These are phyloP conservation scores for Hylyphantes graminicola DNA, from an alignment of 1,140 invertebrate genomes.

Conservation along the genomic window DNA sequence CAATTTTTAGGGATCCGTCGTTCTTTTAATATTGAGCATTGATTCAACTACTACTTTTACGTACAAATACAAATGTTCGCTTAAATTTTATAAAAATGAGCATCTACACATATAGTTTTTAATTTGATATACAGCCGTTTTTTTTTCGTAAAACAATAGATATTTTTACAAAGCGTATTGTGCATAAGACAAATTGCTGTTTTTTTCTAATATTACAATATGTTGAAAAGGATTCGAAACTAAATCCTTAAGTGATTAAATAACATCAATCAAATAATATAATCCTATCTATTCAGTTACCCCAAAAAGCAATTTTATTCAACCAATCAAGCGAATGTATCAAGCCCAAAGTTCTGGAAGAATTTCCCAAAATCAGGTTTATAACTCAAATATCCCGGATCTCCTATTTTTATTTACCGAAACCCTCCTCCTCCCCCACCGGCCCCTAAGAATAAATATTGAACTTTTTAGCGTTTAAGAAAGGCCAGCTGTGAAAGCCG, in stretches of 20 bases:
- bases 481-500: slow-evolving; percentile 30
- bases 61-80: too few species aligned
- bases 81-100: too few species aligned
- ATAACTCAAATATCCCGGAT: slow-evolving; percentile 10
- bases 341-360: neutral
- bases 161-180: too few species aligned
- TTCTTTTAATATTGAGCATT: too few species aligned
- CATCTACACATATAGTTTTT: too few species aligned
- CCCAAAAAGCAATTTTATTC: neutral
- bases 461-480: slow-evolving; percentile 3
- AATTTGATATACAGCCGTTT: too few species aligned
- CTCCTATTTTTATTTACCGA: slow-evolving; percentile 2
- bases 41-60: too few species aligned
- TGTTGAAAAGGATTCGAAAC: neutral
- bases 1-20: too few species aligned
- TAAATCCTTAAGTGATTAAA: neutral
- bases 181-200: neutral
- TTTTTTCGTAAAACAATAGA: too few species aligned
- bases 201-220: neutral
- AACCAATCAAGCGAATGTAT: neutral
- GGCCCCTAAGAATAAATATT: slow-evolving; percentile 23
- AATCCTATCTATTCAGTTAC: neutral
- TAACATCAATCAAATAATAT: neutral
- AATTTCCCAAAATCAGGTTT: neutral
- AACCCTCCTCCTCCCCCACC: too few species aligned